Conservation (phyloP, 2,797 vertebrate species). For the Enteromius anoplus region DNA sequence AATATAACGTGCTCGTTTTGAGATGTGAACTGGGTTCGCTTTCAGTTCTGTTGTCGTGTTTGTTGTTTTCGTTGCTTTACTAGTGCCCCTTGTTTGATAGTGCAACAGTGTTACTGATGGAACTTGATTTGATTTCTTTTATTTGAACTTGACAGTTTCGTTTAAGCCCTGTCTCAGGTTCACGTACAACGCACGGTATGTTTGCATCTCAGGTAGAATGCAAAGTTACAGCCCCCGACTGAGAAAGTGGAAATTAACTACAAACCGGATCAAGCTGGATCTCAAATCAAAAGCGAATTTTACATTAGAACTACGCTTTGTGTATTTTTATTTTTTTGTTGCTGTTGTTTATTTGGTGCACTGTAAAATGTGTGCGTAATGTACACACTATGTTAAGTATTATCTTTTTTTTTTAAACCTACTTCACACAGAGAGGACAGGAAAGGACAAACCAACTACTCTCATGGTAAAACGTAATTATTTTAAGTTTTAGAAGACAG, state of each 20-base stretch:
- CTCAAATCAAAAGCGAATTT: conserved; percentile 77
- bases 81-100: conserved; percentile 75
- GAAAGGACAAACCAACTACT: conserved; percentile 64
- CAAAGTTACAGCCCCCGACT: conserved; percentile 87
- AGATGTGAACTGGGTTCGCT: conserved; percentile 61
- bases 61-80: conserved; percentile 57
- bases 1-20: conserved; percentile 56
- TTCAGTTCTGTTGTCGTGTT: conserved; percentile 65
- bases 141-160: conserved; percentile 65
- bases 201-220: conserved; percentile 98
- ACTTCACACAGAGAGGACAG: conserved; percentile 73
- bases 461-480: conserved; percentile 9
- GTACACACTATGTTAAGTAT: conserved; percentile 82
- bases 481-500: neutral
- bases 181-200: conserved; percentile 87
- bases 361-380: conserved; percentile 85
- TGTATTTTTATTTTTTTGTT: conserved; percentile 75
- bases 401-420: conserved; percentile 93
- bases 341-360: conserved; percentile 87
- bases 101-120: conserved; percentile 82
- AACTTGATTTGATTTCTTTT: conserved; percentile 62
- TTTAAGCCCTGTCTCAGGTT: conserved; percentile 92
- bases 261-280: conserved; percentile 65
- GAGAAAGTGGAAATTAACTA: conserved; percentile 68
- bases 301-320: conserved; percentile 93